A percentile compares a stretch with the other conserved stretches of the same genome.
phyloP scores from a whole-genome alignment of 2,888 invertebrate genomes.

The Chaitophorus viminalis region DNA sequence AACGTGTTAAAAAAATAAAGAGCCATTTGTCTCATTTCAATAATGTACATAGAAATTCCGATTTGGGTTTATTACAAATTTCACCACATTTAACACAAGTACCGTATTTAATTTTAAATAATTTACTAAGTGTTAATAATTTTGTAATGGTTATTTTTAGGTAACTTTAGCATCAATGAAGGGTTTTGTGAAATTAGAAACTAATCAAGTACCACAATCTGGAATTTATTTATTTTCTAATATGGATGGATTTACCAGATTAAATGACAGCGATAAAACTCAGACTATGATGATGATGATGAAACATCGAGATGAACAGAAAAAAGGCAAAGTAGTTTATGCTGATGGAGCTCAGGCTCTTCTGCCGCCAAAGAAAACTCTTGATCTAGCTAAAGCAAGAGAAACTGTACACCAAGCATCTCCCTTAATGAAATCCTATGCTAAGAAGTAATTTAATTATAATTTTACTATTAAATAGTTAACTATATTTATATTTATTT shows the following conservation, averaged over 20 bases:
- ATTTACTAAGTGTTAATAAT: slow-evolving; percentile 65
- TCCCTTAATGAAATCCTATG: slow-evolving; percentile 52
- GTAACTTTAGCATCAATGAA: slow-evolving; percentile 49
- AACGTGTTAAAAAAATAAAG: slow-evolving; percentile 53
- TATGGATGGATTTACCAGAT: slow-evolving; percentile 35
- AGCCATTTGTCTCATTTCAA: slow-evolving; percentile 37
- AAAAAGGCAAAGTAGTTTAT: slow-evolving; percentile 51
- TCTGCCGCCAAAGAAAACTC: slow-evolving; percentile 37
- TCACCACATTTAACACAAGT: slow-evolving; percentile 58
- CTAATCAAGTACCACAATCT: slow-evolving; percentile 57
- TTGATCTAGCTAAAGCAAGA: slow-evolving; percentile 46
- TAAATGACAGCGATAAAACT: slow-evolving; percentile 51
- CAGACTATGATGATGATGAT: slow-evolving; percentile 59
- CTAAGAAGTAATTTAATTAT: slow-evolving; percentile 41
- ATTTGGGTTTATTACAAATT: slow-evolving; percentile 43
- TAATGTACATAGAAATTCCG: slow-evolving; percentile 24
- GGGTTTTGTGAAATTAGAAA: slow-evolving; percentile 55
- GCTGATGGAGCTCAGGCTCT: slow-evolving; percentile 45
- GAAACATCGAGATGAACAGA: slow-evolving; percentile 48
- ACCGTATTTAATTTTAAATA: too few relatives aligned
- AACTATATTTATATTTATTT: background rate
- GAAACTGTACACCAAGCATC: slow-evolving; percentile 50
- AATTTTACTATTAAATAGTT: background rate
- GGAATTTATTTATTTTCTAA: slow-evolving; percentile 52
- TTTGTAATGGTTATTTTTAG: slow-evolving; percentile 6